phyloP scores from a whole-genome alignment of 2,797 vertebrate species.

The Poeciliopsis infans region DNA sequence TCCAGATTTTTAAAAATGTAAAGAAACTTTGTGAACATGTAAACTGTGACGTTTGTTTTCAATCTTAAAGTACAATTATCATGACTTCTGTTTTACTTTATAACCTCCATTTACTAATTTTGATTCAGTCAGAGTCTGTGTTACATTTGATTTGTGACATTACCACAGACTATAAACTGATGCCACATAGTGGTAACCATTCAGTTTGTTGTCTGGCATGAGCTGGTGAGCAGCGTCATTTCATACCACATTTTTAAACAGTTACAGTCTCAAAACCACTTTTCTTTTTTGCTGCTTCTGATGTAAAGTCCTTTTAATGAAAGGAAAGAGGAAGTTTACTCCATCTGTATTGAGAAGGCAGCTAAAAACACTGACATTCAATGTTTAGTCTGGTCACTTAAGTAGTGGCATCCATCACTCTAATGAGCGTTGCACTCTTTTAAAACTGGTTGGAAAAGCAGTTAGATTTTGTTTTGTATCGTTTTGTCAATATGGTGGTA shows the following conservation, averaged over 20 bases:
- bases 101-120: slow-evolving; percentile 25
- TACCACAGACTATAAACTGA: slow-evolving; percentile 37
- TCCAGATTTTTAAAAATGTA: neutral
- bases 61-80: slow-evolving; percentile 28
- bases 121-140: slow-evolving; percentile 41
- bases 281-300: neutral
- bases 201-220: neutral
- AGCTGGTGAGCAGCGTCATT: neutral
- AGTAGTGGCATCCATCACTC: neutral
- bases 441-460: neutral
- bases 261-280: neutral
- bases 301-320: neutral
- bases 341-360: neutral
- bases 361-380: neutral
- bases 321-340: neutral
- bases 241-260: neutral
- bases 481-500: neutral
- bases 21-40: neutral
- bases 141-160: slow-evolving; percentile 46
- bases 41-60: neutral
- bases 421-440: neutral
- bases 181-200: slow-evolving; percentile 38
- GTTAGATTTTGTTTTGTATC: neutral
- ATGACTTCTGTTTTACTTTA: slow-evolving; percentile 28
- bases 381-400: neutral